A percentile compares a stretch with the other conserved stretches of the same genome.
These are phyloP conservation scores for Amazonetta brasiliensis DNA, from an alignment of 2,797 vertebrate species.

Conservation along the genomic window DNA sequence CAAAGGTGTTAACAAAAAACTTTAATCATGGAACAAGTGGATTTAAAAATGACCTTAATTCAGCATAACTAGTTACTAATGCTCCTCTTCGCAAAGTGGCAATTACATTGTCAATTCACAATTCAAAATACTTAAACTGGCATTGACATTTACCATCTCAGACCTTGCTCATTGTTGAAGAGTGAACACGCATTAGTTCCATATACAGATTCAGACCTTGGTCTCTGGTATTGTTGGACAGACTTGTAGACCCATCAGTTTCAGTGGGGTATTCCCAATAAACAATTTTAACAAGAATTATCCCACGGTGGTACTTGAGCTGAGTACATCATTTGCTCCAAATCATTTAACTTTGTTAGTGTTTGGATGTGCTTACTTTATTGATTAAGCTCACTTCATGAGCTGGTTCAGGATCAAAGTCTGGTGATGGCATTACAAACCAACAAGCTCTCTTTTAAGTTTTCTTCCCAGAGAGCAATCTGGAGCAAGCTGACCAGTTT, in stretches of 20 bases:
- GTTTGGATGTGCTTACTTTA: not conserved
- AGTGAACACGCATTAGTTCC: rapidly evolving
- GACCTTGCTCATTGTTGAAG: not conserved
- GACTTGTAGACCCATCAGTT: not conserved
- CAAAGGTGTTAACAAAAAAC: not conserved
- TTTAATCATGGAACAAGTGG: not conserved
- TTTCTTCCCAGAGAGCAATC: not conserved
- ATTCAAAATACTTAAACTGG: not conserved
- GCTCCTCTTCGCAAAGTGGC: not conserved
- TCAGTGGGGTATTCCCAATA: not conserved
- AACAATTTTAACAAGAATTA: not conserved
- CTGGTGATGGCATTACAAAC: not conserved
- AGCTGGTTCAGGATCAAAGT: not conserved
- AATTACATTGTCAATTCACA: not conserved
- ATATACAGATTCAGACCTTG: not conserved
- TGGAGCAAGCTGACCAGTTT: not conserved
- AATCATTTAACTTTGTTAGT: not conserved
- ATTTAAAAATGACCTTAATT: not conserved
- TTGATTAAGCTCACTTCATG: not conserved
- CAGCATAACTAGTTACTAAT: not conserved
- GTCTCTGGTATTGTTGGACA: not conserved
- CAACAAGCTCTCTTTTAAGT: not conserved
- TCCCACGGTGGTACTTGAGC: not conserved
- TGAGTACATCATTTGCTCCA: not conserved
- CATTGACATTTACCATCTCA: not conserved